Evolutionary conservation across 2,113 vertebrate genomes (phyloP), one percentile per base, ranked within the genome.

Genomic region (Leptosomus discolor): DNA sequence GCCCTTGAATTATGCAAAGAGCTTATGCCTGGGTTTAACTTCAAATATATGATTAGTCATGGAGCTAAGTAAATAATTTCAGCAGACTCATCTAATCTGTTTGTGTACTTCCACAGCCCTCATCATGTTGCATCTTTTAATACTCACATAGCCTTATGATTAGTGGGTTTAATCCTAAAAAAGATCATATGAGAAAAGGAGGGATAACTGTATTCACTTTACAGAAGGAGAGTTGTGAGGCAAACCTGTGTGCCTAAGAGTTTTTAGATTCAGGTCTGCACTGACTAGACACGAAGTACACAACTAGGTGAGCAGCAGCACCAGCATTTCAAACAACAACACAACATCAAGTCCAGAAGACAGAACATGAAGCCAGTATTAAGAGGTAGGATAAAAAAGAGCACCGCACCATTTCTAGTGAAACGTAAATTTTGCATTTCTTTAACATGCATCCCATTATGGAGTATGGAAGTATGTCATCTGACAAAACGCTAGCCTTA

Each of bases 1-100:
- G 61, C 8, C 23, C 37, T 41, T 10, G 4, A 85, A 89, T 89
- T 85, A 91, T 24, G 24, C 84, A 68, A 94, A 85, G 70, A 65
- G 70, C 57, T 87, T 91, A 92, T 65, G 69, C 80, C 64, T 0
- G 3, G 63, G 27, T 91, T 95, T 82, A 92, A 69, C 80, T 95
- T 71, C 61, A 68, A 92, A 95, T 92, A 94, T 69, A 88, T 91
- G 96, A 96, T 95, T 96, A 97, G 95, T 96, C 96, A 97, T 90
- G 57, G 90, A 94, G 84, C 80, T 88, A 75, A 94, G 80, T 61
- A 92, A 92, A 87, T 82, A 87, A 89, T 92, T 94, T 97, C 94
- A 95, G 92, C 89, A 96, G 84, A 96, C 74, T 95, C 96, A 96
- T 95, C 94, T 92, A 85, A 96, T 90, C 94, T 88, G 73, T 84